These are phyloP conservation scores for Pseudolaguvia tuberculata DNA, from an alignment of 2,113 vertebrate species.

Conservation along the genomic window DNA sequence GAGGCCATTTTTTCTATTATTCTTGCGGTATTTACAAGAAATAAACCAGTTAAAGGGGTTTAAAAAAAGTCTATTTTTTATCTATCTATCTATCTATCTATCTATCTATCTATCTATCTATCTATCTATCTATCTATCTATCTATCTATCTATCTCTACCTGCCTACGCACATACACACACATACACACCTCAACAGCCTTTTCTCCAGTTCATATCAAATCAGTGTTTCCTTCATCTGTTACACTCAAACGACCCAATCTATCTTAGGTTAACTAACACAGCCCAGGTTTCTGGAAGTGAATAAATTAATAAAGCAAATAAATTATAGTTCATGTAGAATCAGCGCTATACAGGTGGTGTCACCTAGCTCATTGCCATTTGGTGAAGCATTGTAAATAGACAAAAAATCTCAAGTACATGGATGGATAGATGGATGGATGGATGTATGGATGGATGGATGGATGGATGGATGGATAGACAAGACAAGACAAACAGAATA, in stretches of 20 bases:
- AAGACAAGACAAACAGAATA: no score
- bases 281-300: conserved; percentile 31
- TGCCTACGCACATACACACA: no score
- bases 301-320: conserved; percentile 21
- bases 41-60: conserved; percentile 10
- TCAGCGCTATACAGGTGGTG: conserved; percentile 14
- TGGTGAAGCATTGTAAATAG: background rate
- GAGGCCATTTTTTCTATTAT: conserved; percentile 36
- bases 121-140: no score
- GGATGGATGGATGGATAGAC: no score
- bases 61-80: background rate
- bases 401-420: background rate
- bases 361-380: conserved; percentile 31
- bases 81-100: no score
- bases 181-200: background rate
- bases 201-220: conserved; percentile 38
- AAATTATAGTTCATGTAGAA: conserved; percentile 28
- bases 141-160: background rate
- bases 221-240: conserved; percentile 15
- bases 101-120: no score
- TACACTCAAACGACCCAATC: conserved; percentile 44
- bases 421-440: no score
- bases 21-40: conserved; percentile 37
- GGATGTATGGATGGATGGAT: no score
- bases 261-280: conserved; percentile 49